These are phyloP conservation scores for Amphilophus citrinellus DNA, from an alignment of 2,113 vertebrate species.

Conservation along the genomic window DNA sequence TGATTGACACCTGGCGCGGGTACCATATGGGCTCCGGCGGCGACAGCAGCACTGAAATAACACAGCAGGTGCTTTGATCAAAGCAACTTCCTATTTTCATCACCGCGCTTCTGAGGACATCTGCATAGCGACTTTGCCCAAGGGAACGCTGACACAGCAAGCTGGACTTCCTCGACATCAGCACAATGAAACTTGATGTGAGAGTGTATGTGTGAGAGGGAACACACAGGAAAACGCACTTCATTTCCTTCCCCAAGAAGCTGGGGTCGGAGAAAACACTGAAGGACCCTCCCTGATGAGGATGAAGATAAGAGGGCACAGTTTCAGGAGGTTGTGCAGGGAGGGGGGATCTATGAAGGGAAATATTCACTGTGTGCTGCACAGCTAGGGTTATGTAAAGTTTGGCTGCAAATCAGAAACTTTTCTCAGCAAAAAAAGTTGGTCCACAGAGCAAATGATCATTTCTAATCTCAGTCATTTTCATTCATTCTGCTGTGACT, in stretches of 20 bases:
- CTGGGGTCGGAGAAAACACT: constrained; percentile 11
- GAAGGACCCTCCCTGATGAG: constrained; percentile 48
- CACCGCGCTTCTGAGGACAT: constrained; percentile 66
- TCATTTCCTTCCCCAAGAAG: constrained; percentile 26
- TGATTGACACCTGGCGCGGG: constrained; percentile 70
- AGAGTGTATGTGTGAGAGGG: not conserved
- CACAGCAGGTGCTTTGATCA: constrained; percentile 74
- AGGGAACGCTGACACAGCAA: constrained; percentile 77
- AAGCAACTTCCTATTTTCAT: constrained; percentile 71
- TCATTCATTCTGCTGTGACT: constrained; percentile 36
- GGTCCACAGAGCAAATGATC: constrained; percentile 4
- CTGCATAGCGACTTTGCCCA: constrained; percentile 71
- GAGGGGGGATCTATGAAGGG: constrained; percentile 27
- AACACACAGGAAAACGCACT: constrained; percentile 13
- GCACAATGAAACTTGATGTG: constrained; percentile 58
- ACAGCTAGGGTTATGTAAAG: constrained; percentile 29
- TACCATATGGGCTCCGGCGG: constrained; percentile 55
- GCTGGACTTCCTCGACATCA: constrained; percentile 64
- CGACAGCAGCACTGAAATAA: constrained; percentile 45
- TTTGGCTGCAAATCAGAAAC: constrained; percentile 55
- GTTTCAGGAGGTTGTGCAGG: constrained; percentile 26
- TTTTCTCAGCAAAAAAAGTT: constrained; percentile 37
- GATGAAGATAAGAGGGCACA: constrained; percentile 39
- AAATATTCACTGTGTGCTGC: constrained; percentile 16
- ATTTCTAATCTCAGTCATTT: constrained; percentile 13